Base-by-base conservation (phyloP, 2,888 invertebrate species). In the Heliconius charithonia region DNA sequence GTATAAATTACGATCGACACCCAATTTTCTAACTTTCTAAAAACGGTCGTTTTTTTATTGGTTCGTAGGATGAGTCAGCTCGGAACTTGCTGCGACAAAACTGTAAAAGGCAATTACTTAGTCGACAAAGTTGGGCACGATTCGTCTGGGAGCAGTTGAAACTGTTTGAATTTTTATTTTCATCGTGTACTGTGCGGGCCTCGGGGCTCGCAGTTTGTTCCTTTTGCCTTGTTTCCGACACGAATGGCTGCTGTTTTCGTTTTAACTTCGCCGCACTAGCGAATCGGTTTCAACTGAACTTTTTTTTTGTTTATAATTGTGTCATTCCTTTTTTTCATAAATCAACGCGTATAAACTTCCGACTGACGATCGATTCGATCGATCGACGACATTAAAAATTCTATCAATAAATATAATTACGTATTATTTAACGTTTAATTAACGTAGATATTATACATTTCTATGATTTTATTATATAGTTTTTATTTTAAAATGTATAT, bases 51-150 rank as follows among this genome's bases (percentile, higher is more conserved):
- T 75, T 79, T 29, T 67, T 75, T 72, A 78, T 80, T 72, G 70
- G 75, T 71, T 59, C 76, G 78, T 77, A 56, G 74, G 79, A 83
- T 90, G 90, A 91, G 86, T 92, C 90, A 89, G 88, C 87, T 80
- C 84, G 85, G 84, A 88, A 89, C 88, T 90, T 83, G 85, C 81
- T 86, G 86, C 88, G 89, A 88, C 89, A 85, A 82, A 88, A 89
- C 89, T 90, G 87, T 89, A 90, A 89, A 90, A 89, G 91, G 88
- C 90, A 90, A 92, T 92, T 91, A 92, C 91, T 92, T 90, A 89
- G 90, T 86, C 86, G 85, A 85, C 85, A 82, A 88, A 88, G 87
- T 90, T 89, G 84, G 83, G 85, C 86, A 87, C 87, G 87, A 85
- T 84, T 85, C 89, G 86, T 83, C 85, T 81, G 88, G 87, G 89